phyloP scores from a whole-genome alignment of 1,140 invertebrate genomes.

The Nebria ingens region DNA sequence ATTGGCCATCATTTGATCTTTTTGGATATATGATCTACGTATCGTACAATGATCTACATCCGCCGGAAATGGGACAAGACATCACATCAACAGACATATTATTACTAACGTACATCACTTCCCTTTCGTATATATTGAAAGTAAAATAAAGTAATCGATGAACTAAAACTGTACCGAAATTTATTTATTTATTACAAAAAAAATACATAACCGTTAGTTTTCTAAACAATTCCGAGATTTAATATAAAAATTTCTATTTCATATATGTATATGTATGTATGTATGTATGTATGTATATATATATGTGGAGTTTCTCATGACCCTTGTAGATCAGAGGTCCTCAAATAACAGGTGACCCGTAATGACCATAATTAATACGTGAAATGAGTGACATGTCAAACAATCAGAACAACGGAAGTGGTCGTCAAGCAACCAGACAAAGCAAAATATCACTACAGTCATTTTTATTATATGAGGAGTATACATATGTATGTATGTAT shows the following conservation, averaged over 20 bases:
- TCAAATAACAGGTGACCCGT: slow-evolving; percentile 19
- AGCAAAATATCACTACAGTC: too few relatives aligned
- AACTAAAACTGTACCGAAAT: too few relatives aligned
- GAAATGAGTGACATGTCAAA: slow-evolving; percentile 17
- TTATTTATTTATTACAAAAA: too few relatives aligned
- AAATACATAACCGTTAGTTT: too few relatives aligned
- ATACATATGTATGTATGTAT: too few relatives aligned
- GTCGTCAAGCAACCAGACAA: slow-evolving; percentile 7
- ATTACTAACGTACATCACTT: too few relatives aligned
- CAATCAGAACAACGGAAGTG: slow-evolving; percentile 16
- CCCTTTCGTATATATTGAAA: too few relatives aligned
- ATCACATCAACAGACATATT: too few relatives aligned
- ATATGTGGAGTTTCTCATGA: slow-evolving; percentile 16
- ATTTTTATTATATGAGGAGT: too few relatives aligned
- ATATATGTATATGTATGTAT: background rate
- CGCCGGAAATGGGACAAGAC: slow-evolving; percentile 2
- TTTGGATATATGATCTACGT: slow-evolving; percentile 7
- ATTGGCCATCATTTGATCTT: background rate
- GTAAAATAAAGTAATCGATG: too few relatives aligned
- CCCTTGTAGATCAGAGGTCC: slow-evolving; percentile 8
- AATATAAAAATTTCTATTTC: background rate
- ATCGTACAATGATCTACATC: slow-evolving; percentile 8
- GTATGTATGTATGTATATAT: too few relatives aligned
- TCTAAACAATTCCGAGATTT: too few relatives aligned
- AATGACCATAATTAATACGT: slow-evolving; percentile 22